These are phyloP conservation scores for Tuberolachnus salignus DNA, from an alignment of 2,888 invertebrate species.

Conservation along the genomic window DNA sequence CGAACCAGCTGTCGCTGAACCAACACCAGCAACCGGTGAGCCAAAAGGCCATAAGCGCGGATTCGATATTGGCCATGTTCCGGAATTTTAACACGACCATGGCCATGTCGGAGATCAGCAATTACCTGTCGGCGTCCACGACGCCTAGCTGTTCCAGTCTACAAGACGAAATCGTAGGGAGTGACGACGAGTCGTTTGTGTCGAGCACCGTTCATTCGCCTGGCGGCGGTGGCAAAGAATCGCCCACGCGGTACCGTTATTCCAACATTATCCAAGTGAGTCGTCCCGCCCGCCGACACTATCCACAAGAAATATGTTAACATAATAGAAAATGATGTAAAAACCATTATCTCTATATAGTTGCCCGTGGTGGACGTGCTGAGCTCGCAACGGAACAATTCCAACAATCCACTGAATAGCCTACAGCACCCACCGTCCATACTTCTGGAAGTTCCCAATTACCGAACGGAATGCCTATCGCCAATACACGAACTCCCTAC, in stretches of 20 bases:
- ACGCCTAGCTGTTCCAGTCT: slow-evolving; percentile 73
- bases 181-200: slow-evolving; percentile 65
- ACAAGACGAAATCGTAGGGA: slow-evolving; percentile 72
- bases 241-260: slow-evolving; percentile 50
- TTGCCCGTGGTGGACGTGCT: slow-evolving; percentile 71
- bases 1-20: slow-evolving; percentile 30
- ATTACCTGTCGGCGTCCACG: slow-evolving; percentile 72
- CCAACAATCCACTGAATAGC: slow-evolving; percentile 65
- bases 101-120: slow-evolving; percentile 62
- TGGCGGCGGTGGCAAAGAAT: slow-evolving; percentile 31
- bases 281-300: no score
- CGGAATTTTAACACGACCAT: slow-evolving; percentile 69
- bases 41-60: slow-evolving; percentile 68
- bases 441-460: slow-evolving; percentile 76
- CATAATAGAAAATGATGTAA: no score
- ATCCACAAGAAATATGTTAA: no score
- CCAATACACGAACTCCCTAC: slow-evolving; percentile 78
- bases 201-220: slow-evolving; percentile 46
- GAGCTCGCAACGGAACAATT: slow-evolving; percentile 69
- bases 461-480: slow-evolving; percentile 71
- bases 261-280: slow-evolving; percentile 47
- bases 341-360: background rate
- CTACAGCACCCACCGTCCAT: slow-evolving; percentile 76
- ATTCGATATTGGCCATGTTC: slow-evolving; percentile 81
- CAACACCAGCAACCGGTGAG: slow-evolving; percentile 28